A percentile compares a stretch with the other conserved stretches of the same genome.
These are phyloP conservation scores for Trichopria drosophilae DNA, from an alignment of 2,888 invertebrate species.

Conservation along the genomic window DNA sequence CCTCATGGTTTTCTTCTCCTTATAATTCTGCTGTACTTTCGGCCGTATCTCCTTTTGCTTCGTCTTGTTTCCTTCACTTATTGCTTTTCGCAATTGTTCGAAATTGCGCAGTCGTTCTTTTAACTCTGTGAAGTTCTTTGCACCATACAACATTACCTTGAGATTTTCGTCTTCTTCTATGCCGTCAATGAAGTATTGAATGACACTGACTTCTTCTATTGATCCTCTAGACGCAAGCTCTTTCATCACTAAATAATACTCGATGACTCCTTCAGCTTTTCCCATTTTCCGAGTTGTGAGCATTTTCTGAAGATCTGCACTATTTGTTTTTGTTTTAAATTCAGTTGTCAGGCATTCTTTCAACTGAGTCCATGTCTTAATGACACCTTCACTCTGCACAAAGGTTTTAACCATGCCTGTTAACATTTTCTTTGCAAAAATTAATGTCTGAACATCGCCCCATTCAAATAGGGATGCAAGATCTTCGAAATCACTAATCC, in stretches of 20 bases:
- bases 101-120: slow-evolving; percentile 17
- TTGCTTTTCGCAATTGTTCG: neutral
- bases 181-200: slow-evolving; percentile 30
- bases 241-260: slow-evolving; percentile 14
- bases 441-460: slow-evolving; percentile 39
- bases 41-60: too few species aligned
- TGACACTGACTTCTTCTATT: slow-evolving; percentile 19
- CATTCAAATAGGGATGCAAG: slow-evolving; percentile 37
- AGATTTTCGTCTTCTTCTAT: slow-evolving; percentile 11
- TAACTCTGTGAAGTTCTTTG: slow-evolving; percentile 11
- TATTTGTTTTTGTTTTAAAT: slow-evolving; percentile 6
- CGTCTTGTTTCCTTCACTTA: too few species aligned
- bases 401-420: slow-evolving; percentile 41
- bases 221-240: slow-evolving; percentile 19
- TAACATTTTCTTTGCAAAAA: slow-evolving; percentile 42
- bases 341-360: slow-evolving; percentile 7
- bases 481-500: slow-evolving; percentile 43
- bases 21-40: too few species aligned
- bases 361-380: slow-evolving; percentile 27
- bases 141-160: slow-evolving; percentile 23
- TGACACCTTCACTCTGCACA: slow-evolving; percentile 38
- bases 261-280: slow-evolving; percentile 10
- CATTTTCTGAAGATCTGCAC: slow-evolving; percentile 12
- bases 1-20: too few species aligned
- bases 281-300: slow-evolving; percentile 10